Percentiles rank a stretch among this genome's conserved stretches.
Evolutionary conservation across 2,888 invertebrate genomes (phyloP).

Genomic region (Tachystola acroxantha): DNA sequence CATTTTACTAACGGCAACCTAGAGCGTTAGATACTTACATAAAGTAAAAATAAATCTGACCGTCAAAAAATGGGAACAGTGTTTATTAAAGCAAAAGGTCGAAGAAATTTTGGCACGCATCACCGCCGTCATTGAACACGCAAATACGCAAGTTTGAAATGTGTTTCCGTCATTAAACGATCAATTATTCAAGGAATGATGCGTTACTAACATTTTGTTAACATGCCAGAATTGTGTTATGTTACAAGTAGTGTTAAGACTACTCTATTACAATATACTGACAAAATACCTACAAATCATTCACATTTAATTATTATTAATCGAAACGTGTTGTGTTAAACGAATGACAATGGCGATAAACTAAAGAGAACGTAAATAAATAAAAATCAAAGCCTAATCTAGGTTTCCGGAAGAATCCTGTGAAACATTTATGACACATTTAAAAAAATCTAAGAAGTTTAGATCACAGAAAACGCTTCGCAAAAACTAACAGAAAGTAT

Average conservation of each 20-base stretch:
- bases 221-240: slow-evolving; percentile 6
- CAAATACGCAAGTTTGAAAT: slow-evolving; percentile 24
- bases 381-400: no score
- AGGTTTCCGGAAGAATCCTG: no score
- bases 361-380: no score
- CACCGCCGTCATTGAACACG: slow-evolving; percentile 31
- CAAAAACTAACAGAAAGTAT: no score
- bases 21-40: background rate
- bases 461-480: no score
- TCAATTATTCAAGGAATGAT: slow-evolving; percentile 43
- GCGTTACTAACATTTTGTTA: slow-evolving; percentile 26
- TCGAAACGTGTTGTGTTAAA: no score
- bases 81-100: slow-evolving; percentile 52
- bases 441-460: no score
- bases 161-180: slow-evolving; percentile 36
- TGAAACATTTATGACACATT: no score
- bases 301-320: no score
- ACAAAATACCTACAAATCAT: no score
- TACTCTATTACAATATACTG: no score
- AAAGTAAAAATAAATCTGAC: slow-evolving; percentile 61
- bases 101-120: slow-evolving; percentile 65
- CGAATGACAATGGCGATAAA: no score
- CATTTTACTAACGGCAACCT: background rate
- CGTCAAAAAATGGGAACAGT: slow-evolving; percentile 63
- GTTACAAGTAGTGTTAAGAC: background rate